phyloP scores from a whole-genome alignment of 2,797 vertebrate genomes.

The Acanthornis magna region DNA sequence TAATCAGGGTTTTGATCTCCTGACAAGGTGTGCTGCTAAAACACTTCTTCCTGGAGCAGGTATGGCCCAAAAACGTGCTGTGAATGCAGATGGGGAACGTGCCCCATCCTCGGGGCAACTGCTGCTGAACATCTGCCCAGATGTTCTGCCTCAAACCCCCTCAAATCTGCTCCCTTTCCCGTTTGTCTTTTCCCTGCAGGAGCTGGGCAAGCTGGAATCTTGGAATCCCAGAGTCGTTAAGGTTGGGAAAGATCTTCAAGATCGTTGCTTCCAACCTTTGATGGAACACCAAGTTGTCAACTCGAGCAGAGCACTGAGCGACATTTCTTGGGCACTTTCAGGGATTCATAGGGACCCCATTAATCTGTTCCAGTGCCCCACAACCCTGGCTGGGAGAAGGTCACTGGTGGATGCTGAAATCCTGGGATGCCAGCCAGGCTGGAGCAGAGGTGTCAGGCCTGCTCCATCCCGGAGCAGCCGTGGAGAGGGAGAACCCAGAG shows the following conservation, averaged over 20 bases:
- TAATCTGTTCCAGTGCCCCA: background rate
- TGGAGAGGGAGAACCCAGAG: background rate
- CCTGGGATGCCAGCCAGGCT: background rate
- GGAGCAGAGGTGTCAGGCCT: background rate
- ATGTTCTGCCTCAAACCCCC: background rate
- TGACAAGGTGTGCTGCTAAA: background rate
- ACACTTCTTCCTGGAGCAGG: background rate
- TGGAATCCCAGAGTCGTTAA: background rate
- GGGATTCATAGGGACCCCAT: background rate
- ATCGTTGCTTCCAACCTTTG: background rate
- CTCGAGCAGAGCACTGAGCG: background rate
- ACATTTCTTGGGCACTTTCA: background rate
- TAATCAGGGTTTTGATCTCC: background rate
- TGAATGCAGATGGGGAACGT: background rate
- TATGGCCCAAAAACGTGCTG: rapidly evolving
- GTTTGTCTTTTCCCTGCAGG: background rate
- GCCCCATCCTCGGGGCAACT: background rate
- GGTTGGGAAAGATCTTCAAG: background rate
- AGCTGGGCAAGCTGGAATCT: background rate
- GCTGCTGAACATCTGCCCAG: background rate
- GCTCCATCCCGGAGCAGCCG: background rate
- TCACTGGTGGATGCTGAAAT: rapidly evolving
- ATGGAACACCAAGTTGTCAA: background rate
- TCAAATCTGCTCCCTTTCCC: background rate
- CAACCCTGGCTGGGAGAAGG: background rate